Conservation (phyloP, 2,797 vertebrate genomes). For the Malacoctenus gilli region DNA sequence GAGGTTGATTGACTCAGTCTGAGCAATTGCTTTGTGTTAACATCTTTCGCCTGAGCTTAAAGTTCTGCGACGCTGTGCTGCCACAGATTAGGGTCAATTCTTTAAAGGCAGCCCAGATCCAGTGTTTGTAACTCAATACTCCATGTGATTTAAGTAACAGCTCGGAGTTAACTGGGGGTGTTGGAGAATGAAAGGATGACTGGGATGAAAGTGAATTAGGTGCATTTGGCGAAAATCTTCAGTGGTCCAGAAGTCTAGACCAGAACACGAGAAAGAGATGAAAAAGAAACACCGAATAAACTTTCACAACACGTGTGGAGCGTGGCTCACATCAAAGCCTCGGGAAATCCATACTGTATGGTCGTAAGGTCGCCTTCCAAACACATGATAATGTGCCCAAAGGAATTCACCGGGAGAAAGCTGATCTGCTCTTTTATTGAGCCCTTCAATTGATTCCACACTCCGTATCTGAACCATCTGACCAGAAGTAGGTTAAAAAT, state of each 20-base stretch:
- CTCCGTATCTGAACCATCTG: slow-evolving; percentile 15
- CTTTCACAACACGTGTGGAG: slow-evolving; percentile 24
- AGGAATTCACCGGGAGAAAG: slow-evolving; percentile 58
- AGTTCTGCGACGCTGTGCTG: slow-evolving; percentile 36
- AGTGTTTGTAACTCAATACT: slow-evolving; percentile 47
- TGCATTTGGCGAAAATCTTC: slow-evolving; percentile 38
- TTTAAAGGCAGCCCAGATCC: slow-evolving; percentile 33
- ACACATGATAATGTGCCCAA: slow-evolving; percentile 34
- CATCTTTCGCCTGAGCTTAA: slow-evolving; percentile 48
- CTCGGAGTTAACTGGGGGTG: slow-evolving; percentile 40
- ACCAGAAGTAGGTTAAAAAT: slow-evolving; percentile 42
- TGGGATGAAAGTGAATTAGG: slow-evolving; percentile 50
- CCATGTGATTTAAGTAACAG: slow-evolving; percentile 43
- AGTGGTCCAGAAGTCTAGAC: slow-evolving; percentile 45
- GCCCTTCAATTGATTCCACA: slow-evolving; percentile 48
- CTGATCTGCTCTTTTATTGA: slow-evolving; percentile 43
- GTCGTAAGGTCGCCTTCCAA: slow-evolving; percentile 30
- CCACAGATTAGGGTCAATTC: slow-evolving; percentile 43
- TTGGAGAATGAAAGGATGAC: slow-evolving; percentile 46
- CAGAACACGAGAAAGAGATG: slow-evolving; percentile 33
- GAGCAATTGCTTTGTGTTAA: slow-evolving; percentile 32
- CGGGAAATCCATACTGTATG: slow-evolving; percentile 15
- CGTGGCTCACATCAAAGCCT: slow-evolving; percentile 55
- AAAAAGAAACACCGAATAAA: slow-evolving; percentile 34
- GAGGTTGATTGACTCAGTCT: slow-evolving; percentile 25